These are phyloP conservation scores for Aphodius granarius DNA, from an alignment of 2,888 invertebrate genomes.

Conservation along the genomic window DNA sequence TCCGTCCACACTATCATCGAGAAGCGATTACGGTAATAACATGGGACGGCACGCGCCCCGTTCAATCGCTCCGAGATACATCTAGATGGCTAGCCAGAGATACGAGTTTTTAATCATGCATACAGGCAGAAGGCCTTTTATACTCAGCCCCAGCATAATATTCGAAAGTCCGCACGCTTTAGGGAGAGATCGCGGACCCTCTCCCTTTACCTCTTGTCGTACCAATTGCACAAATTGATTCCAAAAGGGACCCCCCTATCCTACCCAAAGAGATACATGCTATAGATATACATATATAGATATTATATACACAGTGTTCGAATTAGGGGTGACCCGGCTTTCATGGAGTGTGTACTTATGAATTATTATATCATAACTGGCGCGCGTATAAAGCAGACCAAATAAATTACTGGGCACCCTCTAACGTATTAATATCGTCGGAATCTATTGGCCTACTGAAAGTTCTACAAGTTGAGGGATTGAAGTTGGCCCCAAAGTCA, in stretches of 20 bases:
- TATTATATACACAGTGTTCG: neutral
- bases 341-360: slow-evolving; percentile 39
- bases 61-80: neutral
- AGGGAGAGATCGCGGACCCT: slow-evolving; percentile 21
- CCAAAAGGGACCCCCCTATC: slow-evolving; percentile 33
- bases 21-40: neutral
- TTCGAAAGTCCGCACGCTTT: neutral
- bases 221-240: slow-evolving; percentile 51
- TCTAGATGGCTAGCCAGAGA: neutral
- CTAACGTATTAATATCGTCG: neutral
- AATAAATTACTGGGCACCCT: slow-evolving; percentile 16
- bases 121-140: slow-evolving; percentile 9
- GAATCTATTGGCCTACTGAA: neutral
- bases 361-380: slow-evolving; percentile 47
- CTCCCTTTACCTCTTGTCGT: slow-evolving; percentile 39
- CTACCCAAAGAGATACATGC: slow-evolving; percentile 15
- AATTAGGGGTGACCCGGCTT: neutral
- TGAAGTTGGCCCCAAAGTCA: slow-evolving; percentile 46
- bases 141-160: slow-evolving; percentile 8
- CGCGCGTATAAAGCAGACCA: slow-evolving; percentile 22
- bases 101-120: slow-evolving; percentile 14
- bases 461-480: neutral
- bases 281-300: slow-evolving; percentile 18
- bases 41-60: neutral
- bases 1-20: neutral